Conservation (phyloP, 2,113 vertebrate genomes). For the Marcusenius ussheri region DNA sequence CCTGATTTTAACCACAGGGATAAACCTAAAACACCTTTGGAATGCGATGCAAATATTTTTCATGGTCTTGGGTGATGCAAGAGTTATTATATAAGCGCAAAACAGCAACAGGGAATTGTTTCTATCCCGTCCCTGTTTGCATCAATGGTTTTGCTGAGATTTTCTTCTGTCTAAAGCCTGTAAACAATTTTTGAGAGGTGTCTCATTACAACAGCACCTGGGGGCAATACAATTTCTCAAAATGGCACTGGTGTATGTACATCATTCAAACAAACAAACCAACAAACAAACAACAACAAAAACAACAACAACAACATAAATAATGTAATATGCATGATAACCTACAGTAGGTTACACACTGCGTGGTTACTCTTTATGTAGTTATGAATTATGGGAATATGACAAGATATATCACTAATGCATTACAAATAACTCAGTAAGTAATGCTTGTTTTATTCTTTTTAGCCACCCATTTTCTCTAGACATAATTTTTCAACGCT, state of each 20-base stretch:
- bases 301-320: not conserved
- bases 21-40: not conserved
- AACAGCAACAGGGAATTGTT: conserved; percentile 9
- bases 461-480: not conserved
- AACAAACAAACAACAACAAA: not conserved
- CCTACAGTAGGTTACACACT: conserved; percentile 3
- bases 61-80: not conserved
- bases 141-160: conserved; percentile 20
- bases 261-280: not conserved
- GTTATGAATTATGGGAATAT: not conserved
- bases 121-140: conserved; percentile 14
- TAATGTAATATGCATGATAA: not conserved
- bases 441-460: not conserved
- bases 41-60: not conserved
- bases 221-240: conserved; percentile 22
- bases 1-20: not conserved
- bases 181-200: conserved; percentile 34
- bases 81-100: conserved; percentile 12
- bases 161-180: conserved; percentile 22
- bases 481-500: not conserved
- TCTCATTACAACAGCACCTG: conserved; percentile 35
- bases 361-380: not conserved
- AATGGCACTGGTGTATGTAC: conserved; percentile 25
- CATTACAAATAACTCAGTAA: not conserved
- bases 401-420: not conserved